Conservation (phyloP, 2,797 vertebrate species). For the Enteromius radiatus region DNA sequence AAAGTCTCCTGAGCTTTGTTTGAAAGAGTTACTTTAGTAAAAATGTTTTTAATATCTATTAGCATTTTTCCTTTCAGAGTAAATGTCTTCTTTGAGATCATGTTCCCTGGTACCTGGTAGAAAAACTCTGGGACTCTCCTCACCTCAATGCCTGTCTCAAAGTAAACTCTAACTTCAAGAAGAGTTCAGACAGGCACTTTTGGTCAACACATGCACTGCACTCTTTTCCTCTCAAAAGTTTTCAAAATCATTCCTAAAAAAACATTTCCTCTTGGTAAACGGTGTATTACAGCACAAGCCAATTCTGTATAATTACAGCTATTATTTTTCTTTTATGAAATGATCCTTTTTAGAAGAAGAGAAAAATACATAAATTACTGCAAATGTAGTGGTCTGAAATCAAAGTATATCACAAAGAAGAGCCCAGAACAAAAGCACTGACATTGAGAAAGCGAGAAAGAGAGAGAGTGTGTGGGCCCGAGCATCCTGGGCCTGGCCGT, state of each 20-base stretch:
- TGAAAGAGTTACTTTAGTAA: background rate
- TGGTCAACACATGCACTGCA: constrained; percentile 20
- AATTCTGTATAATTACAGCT: constrained; percentile 12
- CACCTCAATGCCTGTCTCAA: constrained; percentile 29
- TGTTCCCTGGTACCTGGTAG: constrained; percentile 15
- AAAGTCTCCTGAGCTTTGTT: background rate
- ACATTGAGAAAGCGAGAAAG: constrained; percentile 46
- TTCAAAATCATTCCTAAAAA: background rate
- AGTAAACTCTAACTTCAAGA: constrained; percentile 12
- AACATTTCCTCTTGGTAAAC: background rate
- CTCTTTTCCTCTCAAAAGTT: background rate
- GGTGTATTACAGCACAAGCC: constrained; percentile 1
- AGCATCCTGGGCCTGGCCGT: constrained; percentile 64
- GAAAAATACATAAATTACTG: constrained; percentile 25
- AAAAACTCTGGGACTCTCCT: constrained; percentile 3
- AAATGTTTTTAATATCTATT: background rate
- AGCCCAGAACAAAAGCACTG: constrained; percentile 16
- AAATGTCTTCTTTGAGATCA: constrained; percentile 20
- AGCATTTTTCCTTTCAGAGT: constrained; percentile 9
- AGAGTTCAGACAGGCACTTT: constrained; percentile 17
- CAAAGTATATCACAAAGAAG: constrained; percentile 22
- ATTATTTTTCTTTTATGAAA: constrained; percentile 16
- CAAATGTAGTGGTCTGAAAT: constrained; percentile 21
- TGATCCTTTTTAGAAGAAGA: constrained; percentile 6
- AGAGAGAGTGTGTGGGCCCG: constrained; percentile 66